phyloP scores from a whole-genome alignment of 2,113 vertebrate species.

The Menidia beryllina region DNA sequence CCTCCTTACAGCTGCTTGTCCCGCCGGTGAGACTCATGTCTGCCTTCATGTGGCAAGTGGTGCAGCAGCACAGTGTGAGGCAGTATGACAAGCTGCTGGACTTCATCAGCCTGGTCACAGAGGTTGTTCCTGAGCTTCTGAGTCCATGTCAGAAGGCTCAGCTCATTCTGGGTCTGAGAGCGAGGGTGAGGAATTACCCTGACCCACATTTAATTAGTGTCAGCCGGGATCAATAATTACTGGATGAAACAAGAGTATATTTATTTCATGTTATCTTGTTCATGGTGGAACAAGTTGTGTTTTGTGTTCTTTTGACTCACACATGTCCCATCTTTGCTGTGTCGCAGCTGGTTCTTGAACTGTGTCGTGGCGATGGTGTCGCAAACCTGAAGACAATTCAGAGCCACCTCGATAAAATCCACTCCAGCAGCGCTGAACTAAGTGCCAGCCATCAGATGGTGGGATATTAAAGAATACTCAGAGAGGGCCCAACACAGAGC shows the following conservation, averaged over 20 bases:
- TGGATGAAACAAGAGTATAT: too few relatives aligned
- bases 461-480: neutral
- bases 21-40: conserved; percentile 74
- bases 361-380: conserved; percentile 58
- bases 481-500: neutral
- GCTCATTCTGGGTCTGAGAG: conserved; percentile 81
- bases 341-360: conserved; percentile 66
- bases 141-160: conserved; percentile 74
- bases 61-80: conserved; percentile 59
- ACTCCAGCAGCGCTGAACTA: conserved; percentile 51
- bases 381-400: conserved; percentile 62
- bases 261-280: too few relatives aligned
- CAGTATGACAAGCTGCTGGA: conserved; percentile 79
- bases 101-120: conserved; percentile 73
- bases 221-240: too few relatives aligned
- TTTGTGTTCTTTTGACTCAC: neutral
- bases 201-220: too few relatives aligned
- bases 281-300: too few relatives aligned
- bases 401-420: conserved; percentile 69
- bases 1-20: conserved; percentile 63
- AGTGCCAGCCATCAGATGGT: conserved; percentile 53
- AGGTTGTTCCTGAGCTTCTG: conserved; percentile 78
- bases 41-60: conserved; percentile 75
- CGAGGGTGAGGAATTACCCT: conserved; percentile 72
- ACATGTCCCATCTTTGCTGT: neutral